Conservation (phyloP, 2,888 invertebrate genomes). For the Nomada goodeniana region DNA sequence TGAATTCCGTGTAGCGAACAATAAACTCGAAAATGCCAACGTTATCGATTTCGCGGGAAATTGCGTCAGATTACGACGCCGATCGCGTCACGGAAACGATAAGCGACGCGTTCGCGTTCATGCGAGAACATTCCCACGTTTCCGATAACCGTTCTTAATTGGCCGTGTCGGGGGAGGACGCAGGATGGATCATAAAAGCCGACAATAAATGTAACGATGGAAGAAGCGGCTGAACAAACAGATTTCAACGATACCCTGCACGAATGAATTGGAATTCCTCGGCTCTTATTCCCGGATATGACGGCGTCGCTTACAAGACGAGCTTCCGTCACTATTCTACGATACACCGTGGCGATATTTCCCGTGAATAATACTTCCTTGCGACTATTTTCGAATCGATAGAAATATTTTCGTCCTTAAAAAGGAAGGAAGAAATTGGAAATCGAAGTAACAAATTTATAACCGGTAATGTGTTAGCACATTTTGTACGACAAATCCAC, state of each 20-base stretch:
- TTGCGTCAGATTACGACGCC: slow-evolving; percentile 58
- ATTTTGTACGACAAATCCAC: too few relatives aligned
- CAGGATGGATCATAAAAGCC: slow-evolving; percentile 17
- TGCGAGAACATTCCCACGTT: slow-evolving; percentile 53
- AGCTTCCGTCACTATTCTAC: slow-evolving; percentile 45
- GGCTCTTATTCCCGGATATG: slow-evolving; percentile 75
- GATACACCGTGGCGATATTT: slow-evolving; percentile 17
- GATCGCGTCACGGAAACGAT: slow-evolving; percentile 44
- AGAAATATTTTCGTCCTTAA: neutral
- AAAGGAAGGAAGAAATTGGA: too few relatives aligned
- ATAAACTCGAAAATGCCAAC: slow-evolving; percentile 32
- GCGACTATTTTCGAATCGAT: neutral
- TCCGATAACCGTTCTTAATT: slow-evolving; percentile 34
- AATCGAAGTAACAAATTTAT: too few relatives aligned
- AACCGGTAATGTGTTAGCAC: too few relatives aligned
- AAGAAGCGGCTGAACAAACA: slow-evolving; percentile 64
- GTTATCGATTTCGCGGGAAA: slow-evolving; percentile 56
- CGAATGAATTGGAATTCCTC: slow-evolving; percentile 65
- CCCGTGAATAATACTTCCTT: neutral
- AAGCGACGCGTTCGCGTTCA: slow-evolving; percentile 41
- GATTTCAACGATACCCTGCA: slow-evolving; percentile 51
- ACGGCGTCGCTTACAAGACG: slow-evolving; percentile 66
- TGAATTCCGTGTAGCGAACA: slow-evolving; percentile 6
- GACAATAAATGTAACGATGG: slow-evolving; percentile 41
- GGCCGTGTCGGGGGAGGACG: neutral